Conservation (phyloP, 2,888 invertebrate genomes). For the Cheilosia vulpina region DNA sequence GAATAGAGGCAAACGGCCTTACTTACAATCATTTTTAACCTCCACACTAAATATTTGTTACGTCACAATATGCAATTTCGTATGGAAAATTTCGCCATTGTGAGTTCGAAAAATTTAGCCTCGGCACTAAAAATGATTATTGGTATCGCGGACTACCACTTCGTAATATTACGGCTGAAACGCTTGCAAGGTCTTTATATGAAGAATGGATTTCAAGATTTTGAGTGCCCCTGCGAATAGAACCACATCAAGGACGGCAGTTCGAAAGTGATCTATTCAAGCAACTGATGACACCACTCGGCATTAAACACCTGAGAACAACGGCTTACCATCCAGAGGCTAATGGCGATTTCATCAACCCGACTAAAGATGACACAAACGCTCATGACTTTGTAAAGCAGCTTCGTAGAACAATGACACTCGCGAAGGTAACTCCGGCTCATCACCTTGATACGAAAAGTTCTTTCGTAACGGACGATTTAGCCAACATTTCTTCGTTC, state of each 20-base stretch:
- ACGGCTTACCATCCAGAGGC: conserved; percentile 35
- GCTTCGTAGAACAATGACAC: conserved; percentile 17
- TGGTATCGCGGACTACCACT: too few species aligned
- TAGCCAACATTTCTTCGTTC: too few species aligned
- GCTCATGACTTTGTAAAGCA: conserved; percentile 48
- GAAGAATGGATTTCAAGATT: conserved; percentile 25
- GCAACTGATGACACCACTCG: not conserved
- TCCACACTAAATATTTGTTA: too few species aligned
- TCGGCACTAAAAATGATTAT: too few species aligned
- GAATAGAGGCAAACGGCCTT: conserved; percentile 76
- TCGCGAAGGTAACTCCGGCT: too few species aligned
- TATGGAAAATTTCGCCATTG: too few species aligned
- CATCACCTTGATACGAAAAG: too few species aligned
- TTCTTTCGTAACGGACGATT: too few species aligned
- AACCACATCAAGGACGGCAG: conserved; percentile 5
- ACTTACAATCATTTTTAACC: too few species aligned
- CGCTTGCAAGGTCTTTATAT: not conserved
- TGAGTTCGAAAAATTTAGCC: too few species aligned
- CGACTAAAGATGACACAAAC: conserved; percentile 15
- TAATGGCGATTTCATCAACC: conserved; percentile 33
- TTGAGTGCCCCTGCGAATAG: conserved; percentile 9
- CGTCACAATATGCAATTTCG: too few species aligned
- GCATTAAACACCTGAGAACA: conserved; percentile 11
- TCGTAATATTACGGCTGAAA: conserved; percentile 63
- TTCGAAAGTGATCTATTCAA: conserved; percentile 14